Percentiles rank a stretch among this genome's conserved stretches.
Conservation (phyloP, 2,888 invertebrate species). For the Drosophila recens region DNA sequence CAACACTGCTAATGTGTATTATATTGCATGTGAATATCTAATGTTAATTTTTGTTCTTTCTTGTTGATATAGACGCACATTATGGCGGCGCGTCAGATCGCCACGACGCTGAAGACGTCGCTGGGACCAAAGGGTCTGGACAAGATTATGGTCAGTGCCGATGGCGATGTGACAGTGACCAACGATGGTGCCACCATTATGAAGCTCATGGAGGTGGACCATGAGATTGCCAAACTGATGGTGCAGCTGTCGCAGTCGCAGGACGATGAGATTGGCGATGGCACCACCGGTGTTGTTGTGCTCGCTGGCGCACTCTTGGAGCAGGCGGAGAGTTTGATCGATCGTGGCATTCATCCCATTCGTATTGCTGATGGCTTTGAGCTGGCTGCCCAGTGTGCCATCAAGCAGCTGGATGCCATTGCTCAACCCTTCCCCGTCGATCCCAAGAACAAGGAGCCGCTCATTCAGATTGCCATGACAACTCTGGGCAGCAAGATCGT, state of each 20-base stretch:
- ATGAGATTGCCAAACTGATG: constrained; percentile 98
- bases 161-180: constrained; percentile 98
- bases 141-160: constrained; percentile 98
- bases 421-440: constrained; percentile 96
- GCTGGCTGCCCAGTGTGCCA: constrained; percentile 95
- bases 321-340: constrained; percentile 95
- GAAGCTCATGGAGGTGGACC: constrained; percentile 99
- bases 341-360: constrained; percentile 99
- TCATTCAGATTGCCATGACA: constrained; percentile 98
- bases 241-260: constrained; percentile 99
- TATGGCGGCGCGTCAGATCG: constrained; percentile 97
- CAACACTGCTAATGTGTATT: no score
- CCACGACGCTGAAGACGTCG: constrained; percentile 95
- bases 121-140: constrained; percentile 98
- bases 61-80: constrained; percentile 95
- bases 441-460: constrained; percentile 92
- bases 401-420: constrained; percentile 93
- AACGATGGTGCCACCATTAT: constrained; percentile 99
- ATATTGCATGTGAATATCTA: not conserved
- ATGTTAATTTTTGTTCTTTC: not conserved
- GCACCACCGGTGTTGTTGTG: constrained; percentile 98
- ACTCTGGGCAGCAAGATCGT: constrained; percentile 99
- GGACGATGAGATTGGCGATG: constrained; percentile 99
- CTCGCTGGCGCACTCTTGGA: constrained; percentile 94
- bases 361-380: constrained; percentile 99